Evolutionary conservation across 2,888 invertebrate genomes (phyloP), one percentile per base, ranked within the genome.

Genomic region (Clepsis dumicolana): DNA sequence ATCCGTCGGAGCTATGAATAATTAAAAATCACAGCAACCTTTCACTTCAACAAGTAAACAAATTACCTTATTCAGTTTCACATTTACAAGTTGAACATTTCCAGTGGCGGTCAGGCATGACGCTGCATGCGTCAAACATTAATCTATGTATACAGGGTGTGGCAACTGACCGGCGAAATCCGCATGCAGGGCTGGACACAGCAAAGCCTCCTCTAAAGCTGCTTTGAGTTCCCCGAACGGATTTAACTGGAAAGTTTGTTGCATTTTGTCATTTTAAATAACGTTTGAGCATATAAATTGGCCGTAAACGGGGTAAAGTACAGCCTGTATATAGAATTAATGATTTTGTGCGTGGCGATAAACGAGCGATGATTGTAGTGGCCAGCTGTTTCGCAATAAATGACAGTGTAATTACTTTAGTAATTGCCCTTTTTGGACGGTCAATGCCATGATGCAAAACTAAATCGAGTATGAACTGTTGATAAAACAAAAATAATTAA

Each of bases 201-300:
- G 82, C 83, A 87, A 90, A 87, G 83, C 84, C 82, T 80, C 77
- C 82, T 41, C 80, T 72, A 89, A 90, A 90, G 88, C 89, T 78
- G 89, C 87, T 90, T 87, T 85, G 83, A 89, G 86, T 88, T 89
- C 81, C 84, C 80, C 83, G 48, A 84, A 84, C 77, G 87, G 88
- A 90, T 89, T 89, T 90, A 87, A 83, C 80, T 79, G 77, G 76
- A 86, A 87, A 89, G 81, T 87, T 86, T 82, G 80, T 77, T 78
- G 78, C 77, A 81, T 81, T 77, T 81, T 82, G 80, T 84, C 85
- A 84, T 72, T 74, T 72, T 79, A 79, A 83, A 82, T 81, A 75
- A 75, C 80, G 56, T 54, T 59, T 24, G 41, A 59, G 65, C 25
- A 52, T 21, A 50, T 50, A 63, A 67, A 57, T 57, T 64, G 68